phyloP scores from a whole-genome alignment of 2,113 vertebrate species.

The Oreamnos americanus region DNA sequence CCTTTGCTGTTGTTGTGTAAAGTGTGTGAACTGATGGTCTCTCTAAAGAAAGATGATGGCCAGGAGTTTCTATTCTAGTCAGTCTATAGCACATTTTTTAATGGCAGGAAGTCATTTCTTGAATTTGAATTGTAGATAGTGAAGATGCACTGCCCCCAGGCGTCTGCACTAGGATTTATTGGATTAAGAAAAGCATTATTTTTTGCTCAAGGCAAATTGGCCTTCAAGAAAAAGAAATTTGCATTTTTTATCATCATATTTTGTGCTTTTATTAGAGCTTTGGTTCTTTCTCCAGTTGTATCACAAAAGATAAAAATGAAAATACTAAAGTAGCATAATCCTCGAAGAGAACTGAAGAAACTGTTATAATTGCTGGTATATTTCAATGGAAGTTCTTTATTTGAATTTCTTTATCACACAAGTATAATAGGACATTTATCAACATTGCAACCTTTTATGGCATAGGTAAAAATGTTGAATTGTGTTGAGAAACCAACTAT shows the following conservation, averaged over 20 bases:
- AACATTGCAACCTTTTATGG: not conserved
- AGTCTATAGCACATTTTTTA: not conserved
- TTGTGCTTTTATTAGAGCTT: not conserved
- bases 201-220: conserved; percentile 5
- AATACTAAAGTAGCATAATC: not conserved
- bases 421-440: not conserved
- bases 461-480: not conserved
- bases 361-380: not conserved
- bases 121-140: not conserved
- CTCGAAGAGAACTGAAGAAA: not conserved
- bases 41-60: not conserved
- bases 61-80: not conserved
- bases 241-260: not conserved
- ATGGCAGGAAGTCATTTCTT: conserved; percentile 12
- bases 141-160: conserved; percentile 70
- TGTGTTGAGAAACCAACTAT: not conserved
- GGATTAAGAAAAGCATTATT: conserved; percentile 18
- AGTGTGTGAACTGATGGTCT: not conserved
- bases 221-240: not conserved
- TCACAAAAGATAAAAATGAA: not conserved
- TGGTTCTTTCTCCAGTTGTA: not conserved
- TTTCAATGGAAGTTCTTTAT: not conserved
- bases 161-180: conserved; percentile 47
- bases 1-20: not conserved
- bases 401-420: not conserved